Percentiles rank a stretch among this genome's conserved stretches.
These are phyloP conservation scores for Pontoporia blainvillei DNA, from an alignment of 2,113 vertebrate species.

Conservation along the genomic window DNA sequence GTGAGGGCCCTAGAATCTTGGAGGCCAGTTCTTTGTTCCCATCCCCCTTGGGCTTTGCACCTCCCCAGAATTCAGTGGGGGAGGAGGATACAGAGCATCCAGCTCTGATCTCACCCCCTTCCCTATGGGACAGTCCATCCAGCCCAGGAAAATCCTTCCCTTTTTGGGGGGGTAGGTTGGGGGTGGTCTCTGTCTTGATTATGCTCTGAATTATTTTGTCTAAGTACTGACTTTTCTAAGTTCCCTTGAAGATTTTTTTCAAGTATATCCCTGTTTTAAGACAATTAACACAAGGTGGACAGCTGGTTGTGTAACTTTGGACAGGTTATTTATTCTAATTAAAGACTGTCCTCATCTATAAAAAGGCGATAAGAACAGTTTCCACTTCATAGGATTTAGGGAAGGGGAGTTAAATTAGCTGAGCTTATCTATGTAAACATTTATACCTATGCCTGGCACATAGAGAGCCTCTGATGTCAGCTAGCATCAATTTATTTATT, in stretches of 20 bases:
- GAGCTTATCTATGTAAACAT: not conserved
- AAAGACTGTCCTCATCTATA: not conserved
- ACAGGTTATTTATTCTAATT: not conserved
- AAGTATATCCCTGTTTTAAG: not conserved
- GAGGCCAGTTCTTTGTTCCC: not conserved
- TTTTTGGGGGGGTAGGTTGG: no score
- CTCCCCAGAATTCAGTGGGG: not conserved
- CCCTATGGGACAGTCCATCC: rapidly evolving
- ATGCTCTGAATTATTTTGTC: not conserved
- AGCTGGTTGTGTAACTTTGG: not conserved
- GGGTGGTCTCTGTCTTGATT: not conserved
- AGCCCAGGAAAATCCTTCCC: not conserved
- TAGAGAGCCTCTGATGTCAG: not conserved
- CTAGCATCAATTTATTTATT: not conserved
- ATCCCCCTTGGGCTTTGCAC: not conserved
- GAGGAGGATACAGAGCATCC: rapidly evolving
- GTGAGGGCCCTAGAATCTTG: not conserved
- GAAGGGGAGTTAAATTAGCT: not conserved
- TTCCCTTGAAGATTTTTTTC: not conserved
- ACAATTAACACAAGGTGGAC: not conserved
- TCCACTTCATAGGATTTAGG: not conserved
- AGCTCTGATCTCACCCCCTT: not conserved
- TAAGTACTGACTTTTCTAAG: not conserved
- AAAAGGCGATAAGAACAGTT: not conserved
- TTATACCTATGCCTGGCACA: not conserved